Base-by-base conservation (phyloP, 2,113 vertebrate genomes). In the Salvator merianae region DNA sequence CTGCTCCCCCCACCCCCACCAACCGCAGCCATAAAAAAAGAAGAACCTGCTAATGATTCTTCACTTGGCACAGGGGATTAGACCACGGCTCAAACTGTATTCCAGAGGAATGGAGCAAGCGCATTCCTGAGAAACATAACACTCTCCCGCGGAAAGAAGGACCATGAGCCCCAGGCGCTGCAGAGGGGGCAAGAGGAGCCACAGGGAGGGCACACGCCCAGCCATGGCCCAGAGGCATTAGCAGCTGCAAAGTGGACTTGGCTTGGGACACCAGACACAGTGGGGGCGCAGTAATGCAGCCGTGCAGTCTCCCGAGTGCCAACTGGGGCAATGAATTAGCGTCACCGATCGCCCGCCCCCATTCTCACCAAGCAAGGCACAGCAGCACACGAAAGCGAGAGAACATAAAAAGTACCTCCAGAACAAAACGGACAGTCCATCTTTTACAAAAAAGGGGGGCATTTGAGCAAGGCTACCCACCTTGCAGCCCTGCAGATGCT, bases 11-110 rank as follows among this genome's bases (percentile, higher is more conserved):
- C 32, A 2, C 76, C 43, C 62, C 1, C 20, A 94, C 89, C 93
- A 94, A 93, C 93, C 91, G 90, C 79, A 13, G 83, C 90, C 93
- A 94, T 84, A 86, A 94, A 59, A 59, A 59, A 59, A 59, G 55
- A 59, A 95, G 93, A 94, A 95, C 86, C 91, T 88, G 94, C 91
- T 94, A 93, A 94, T 89, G 92, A 92, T 91, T 93, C 93, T 85
- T 93, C 93, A 93, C 93, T 93, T 93, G 91, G 90, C 90, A 85
- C 89, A 88, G 93, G 89, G 75, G 92, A 94, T 95, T 93, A 95
- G 91, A 89, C 92, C 92, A 92, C 87, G 80, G 92, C 90, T 93
- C 91, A 89, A 88, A 93, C 85, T 90, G 90, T 94, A 88, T 93
- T 90, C 91, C 85, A 87, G 77, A 93, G 93, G 91, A 94, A 93